Evolutionary conservation across 2,888 invertebrate genomes (phyloP), one percentile per base, ranked within the genome.

Genomic region (Tricholauxania praeusta): DNA sequence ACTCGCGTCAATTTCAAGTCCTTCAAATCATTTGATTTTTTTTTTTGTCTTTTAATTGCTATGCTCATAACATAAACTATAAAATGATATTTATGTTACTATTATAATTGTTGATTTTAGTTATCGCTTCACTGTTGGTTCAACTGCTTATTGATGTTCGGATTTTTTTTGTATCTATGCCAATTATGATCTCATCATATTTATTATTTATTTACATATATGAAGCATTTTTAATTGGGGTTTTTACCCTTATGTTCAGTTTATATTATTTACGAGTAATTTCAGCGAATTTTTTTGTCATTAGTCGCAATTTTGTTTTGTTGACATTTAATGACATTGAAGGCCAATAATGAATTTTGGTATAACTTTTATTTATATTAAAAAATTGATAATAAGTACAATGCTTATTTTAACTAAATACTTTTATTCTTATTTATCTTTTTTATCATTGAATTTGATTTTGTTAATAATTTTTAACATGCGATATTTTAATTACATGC

Each of bases 401-500:
- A 32, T 32, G 7, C n/a, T 32, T 32, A 3, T 10, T 39, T 39
- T 7, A 8, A 39, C 6, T 39, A 10, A 39, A 39, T 1, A 39
- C 8, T 39, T 7, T 39, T 4, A 10, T 39, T 39, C 10, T 39
- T 6, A 2, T 10, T 39, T 39, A 10, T 39, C 7, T 2, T 10
- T 39, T 39, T 39, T 39, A 39, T 39, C 39, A 39, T 28, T 39
- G 10, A 6, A 39, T 39, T 39, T 39, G 39, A 28, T 22, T 57
- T 22, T 15, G 28, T 57, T 5, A 28, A 57, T 28, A 28, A 12
- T 28, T 28, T 57, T 57, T 15, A 28, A 8, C 57, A 57, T 57
- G 57, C 57, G 57, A 57, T 57, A 28, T 57, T 28, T 57, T 57
- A 28, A 57, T 57, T 57, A 28, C 57, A 28, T 57, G 57, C 57